Percentiles rank a stretch among this genome's conserved stretches.
These are phyloP conservation scores for Pedicia rivosa DNA, from an alignment of 2,888 invertebrate species.

Conservation along the genomic window DNA sequence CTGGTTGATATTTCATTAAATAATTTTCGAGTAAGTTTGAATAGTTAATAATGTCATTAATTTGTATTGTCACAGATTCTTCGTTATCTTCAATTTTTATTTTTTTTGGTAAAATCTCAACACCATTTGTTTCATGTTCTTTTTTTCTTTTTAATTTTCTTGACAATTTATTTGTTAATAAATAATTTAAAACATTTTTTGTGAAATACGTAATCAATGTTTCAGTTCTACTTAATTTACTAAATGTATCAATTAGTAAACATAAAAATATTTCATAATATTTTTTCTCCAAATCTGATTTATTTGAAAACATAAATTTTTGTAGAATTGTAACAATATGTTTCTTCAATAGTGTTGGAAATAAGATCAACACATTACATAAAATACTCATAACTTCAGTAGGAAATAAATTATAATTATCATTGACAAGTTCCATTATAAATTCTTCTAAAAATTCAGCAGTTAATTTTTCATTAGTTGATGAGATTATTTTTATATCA, in stretches of 20 bases:
- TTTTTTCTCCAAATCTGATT: neutral
- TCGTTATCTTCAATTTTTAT: too few relatives aligned
- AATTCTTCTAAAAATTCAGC: constrained; percentile 5
- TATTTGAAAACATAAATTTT: constrained; percentile 1
- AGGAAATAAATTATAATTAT: neutral
- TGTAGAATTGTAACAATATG: neutral
- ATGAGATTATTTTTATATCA: neutral
- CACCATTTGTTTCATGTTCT: neutral
- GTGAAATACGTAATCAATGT: neutral
- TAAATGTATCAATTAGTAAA: neutral
- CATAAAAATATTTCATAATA: constrained; percentile 2
- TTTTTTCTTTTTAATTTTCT: neutral
- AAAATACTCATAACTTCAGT: constrained; percentile 2
- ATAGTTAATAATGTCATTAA: too few relatives aligned
- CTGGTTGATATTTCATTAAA: too few relatives aligned
- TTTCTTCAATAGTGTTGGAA: neutral
- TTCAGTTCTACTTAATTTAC: neutral
- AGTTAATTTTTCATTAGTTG: too few relatives aligned
- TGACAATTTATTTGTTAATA: constrained; percentile 1
- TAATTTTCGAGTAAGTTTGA: too few relatives aligned
- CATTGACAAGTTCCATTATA: neutral
- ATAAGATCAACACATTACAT: constrained; percentile 6
- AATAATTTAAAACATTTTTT: neutral
- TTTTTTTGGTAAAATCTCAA: neutral
- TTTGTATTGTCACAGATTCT: too few relatives aligned